phyloP scores from a whole-genome alignment of 2,888 invertebrate species.

The Plagodis pulveraria region DNA sequence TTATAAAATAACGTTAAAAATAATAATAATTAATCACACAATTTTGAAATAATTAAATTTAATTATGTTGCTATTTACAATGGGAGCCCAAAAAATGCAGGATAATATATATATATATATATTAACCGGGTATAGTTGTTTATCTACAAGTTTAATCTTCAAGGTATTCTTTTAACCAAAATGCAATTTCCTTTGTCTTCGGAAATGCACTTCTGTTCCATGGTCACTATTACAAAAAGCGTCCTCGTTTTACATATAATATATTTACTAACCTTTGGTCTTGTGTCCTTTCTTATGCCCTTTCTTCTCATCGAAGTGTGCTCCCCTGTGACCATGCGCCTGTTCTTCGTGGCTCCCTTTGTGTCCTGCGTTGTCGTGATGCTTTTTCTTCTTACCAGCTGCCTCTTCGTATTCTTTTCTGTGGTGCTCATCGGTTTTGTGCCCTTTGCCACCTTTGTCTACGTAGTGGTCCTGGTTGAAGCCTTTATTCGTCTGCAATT shows the following conservation, averaged over 20 bases:
- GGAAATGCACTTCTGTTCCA: too few species aligned
- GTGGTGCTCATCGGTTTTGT: constrained; percentile 85
- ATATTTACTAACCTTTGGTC: constrained; percentile 82
- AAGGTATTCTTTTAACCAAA: too few species aligned
- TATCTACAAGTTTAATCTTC: too few species aligned
- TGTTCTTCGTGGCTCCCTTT: constrained; percentile 88
- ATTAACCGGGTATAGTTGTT: too few species aligned
- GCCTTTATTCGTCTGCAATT: constrained; percentile 80
- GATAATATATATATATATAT: too few species aligned
- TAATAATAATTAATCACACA: too few species aligned
- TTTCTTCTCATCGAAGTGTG: constrained; percentile 90
- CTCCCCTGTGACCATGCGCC: constrained; percentile 87
- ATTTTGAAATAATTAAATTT: too few species aligned
- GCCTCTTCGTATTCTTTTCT: constrained; percentile 86
- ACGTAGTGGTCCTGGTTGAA: constrained; percentile 84
- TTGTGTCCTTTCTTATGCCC: constrained; percentile 92
- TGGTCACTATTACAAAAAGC: too few species aligned
- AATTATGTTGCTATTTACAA: too few species aligned
- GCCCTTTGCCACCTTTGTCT: constrained; percentile 85
- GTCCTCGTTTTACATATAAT: not conserved
- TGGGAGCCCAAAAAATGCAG: too few species aligned
- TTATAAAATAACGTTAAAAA: too few species aligned
- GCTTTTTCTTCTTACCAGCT: constrained; percentile 86
- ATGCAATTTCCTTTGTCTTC: too few species aligned
- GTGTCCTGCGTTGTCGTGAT: constrained; percentile 87